phyloP scores from a whole-genome alignment of 1,140 invertebrate genomes.

The Nebria ingens region DNA sequence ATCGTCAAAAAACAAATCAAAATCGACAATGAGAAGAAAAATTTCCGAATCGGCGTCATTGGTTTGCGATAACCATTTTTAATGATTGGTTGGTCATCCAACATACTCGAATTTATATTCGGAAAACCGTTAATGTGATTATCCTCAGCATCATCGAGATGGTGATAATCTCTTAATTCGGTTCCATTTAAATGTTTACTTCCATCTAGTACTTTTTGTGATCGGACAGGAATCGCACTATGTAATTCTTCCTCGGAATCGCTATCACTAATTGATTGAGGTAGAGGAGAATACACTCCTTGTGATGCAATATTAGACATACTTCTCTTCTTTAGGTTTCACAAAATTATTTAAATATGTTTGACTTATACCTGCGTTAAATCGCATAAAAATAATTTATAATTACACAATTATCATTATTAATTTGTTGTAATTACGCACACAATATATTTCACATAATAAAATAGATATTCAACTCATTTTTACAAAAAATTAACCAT shows the following conservation, averaged over 20 bases:
- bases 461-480: too few relatives aligned
- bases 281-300: slow-evolving; percentile 56
- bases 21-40: slow-evolving; percentile 55
- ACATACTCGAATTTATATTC: slow-evolving; percentile 25
- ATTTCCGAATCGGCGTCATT: slow-evolving; percentile 52
- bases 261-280: slow-evolving; percentile 60
- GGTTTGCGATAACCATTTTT: slow-evolving; percentile 41
- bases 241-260: slow-evolving; percentile 59
- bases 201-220: slow-evolving; percentile 19
- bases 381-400: too few relatives aligned
- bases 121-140: slow-evolving; percentile 27
- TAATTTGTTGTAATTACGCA: too few relatives aligned
- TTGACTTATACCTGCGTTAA: too few relatives aligned
- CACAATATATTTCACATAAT: too few relatives aligned
- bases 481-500: too few relatives aligned
- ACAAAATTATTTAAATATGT: too few relatives aligned
- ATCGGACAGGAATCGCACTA: slow-evolving; percentile 28
- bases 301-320: slow-evolving; percentile 26
- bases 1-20: slow-evolving; percentile 58
- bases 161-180: slow-evolving; percentile 11
- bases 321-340: too few relatives aligned
- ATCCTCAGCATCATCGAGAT: slow-evolving; percentile 30
- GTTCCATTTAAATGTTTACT: slow-evolving; percentile 18
- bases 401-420: too few relatives aligned
- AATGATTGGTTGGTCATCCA: slow-evolving; percentile 47